phyloP scores from a whole-genome alignment of 2,797 vertebrate species.

The Microctenopoma stevenorrisi region DNA sequence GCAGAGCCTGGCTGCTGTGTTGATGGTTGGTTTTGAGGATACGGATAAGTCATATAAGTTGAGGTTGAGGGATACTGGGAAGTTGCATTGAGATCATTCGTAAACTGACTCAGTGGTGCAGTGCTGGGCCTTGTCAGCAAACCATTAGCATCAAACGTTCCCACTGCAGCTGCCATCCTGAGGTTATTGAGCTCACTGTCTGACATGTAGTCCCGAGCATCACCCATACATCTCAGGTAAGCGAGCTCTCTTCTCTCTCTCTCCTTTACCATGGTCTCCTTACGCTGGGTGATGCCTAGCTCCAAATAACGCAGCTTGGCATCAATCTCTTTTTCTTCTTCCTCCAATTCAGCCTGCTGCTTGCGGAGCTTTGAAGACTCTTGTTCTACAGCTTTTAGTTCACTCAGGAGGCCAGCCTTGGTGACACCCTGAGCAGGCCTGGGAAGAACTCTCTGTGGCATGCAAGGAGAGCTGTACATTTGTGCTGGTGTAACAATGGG shows the following conservation, averaged over 20 bases:
- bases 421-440: conserved; percentile 87
- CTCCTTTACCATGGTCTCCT: conserved; percentile 96
- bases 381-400: conserved; percentile 96
- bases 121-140: conserved; percentile 86
- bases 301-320: conserved; percentile 98
- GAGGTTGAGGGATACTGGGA: conserved; percentile 86
- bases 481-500: conserved; percentile 93
- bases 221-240: conserved; percentile 91
- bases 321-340: conserved; percentile 99
- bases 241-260: conserved; percentile 90
- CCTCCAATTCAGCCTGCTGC: conserved; percentile 97
- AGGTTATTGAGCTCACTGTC: conserved; percentile 98
- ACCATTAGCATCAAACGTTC: conserved; percentile 84
- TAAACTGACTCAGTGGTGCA: conserved; percentile 87
- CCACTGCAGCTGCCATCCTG: conserved; percentile 81
- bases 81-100: conserved; percentile 81
- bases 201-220: conserved; percentile 95
- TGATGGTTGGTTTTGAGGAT: conserved; percentile 85
- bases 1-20: conserved; percentile 81
- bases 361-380: conserved; percentile 98
- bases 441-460: conserved; percentile 88
- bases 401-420: conserved; percentile 93
- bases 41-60: conserved; percentile 89
- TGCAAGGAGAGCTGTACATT: conserved; percentile 90
- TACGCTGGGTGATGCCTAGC: conserved; percentile 95